Base-by-base conservation (phyloP, 2,888 invertebrate species). In the Agrotis ipsilon region DNA sequence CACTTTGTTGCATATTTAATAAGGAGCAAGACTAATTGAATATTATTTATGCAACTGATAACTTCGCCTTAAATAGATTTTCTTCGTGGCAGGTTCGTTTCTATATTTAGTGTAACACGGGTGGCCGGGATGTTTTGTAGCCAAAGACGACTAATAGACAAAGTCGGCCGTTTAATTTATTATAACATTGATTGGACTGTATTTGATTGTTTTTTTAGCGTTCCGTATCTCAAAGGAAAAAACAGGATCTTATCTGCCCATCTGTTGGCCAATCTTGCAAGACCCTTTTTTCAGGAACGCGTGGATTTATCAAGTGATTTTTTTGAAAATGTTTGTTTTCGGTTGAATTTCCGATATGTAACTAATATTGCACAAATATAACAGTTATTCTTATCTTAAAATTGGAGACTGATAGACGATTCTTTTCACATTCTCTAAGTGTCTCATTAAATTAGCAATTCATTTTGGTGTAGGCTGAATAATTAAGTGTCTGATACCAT, bases 41-140 rank as follows among this genome's bases (percentile, higher is more conserved):
- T 78, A 78, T 72, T 69, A 84, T 86, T 84, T 84, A 84, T 75
- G 64, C 13, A 63, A 48, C 32, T 43, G 66, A 85, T 83, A 83
- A 72, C 65, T 78, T 16, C 6, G 46, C 57, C 71, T 74, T 70
- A 83, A 83, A 81, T 81, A 79, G 71, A 80, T 49, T 64, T 45
- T 57, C 60, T 68, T 68, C 63, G 62, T 19, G 68, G 68, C 61
- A 58, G 55, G 74, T 55, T 67, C 60, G 66, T 75, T 59, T 64
- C 81, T 83, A 83, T 78, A 69, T 73, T 83, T 83, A 80, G 71
- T 6, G 43, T 13, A 57, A 62, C 39, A 75, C 46, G 85, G 85
- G 85, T 83, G 85, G 85, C 52, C 83, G 45, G 54, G 16, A n/a
- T 32, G 52, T n/a, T 72, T 72, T n/a, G 24, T 5, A 24, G 14